Evolutionary conservation across 1,140 invertebrate species (phyloP), one percentile per base, ranked within the genome.

Genomic region (Drosophila pseudoananassae): DNA sequence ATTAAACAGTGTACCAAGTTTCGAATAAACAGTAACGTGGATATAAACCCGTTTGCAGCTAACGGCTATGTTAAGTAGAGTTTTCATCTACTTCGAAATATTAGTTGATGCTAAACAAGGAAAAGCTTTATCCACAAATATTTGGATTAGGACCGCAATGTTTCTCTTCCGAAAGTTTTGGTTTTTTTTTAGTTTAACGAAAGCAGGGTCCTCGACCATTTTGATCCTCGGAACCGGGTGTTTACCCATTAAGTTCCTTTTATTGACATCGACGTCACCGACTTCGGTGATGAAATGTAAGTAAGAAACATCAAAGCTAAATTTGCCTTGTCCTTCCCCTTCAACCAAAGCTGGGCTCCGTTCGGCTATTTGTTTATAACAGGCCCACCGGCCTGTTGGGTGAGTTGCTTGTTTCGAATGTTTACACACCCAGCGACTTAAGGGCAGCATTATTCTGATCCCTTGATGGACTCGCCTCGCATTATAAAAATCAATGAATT

Each of bases 401-500:
- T 27, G 27, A 52, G 53, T 27, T 69, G 60, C 29, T 51, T 76
- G 76, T 76, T 84, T 59, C 71, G 54, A 66, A 61, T 85, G 83
- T 87, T 88, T 87, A 54, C 74, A 70, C 69, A 81, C 45, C 66
- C 52, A 54, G 50, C 54, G 52, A 46, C n/a, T 20, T 27, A 10
- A 49, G 45, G 15, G 36, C 25, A 56, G 12, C 17, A 57, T 66
- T 71, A 76, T 50, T 33, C 46, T 69, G 57, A 69, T 81, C 76
- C 79, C 78, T 60, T 75, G 43, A 57, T 78, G 78, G 76, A 70
- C 54, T 64, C 69, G 66, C 51, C 65, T 68, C 68, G 70, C 83
- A 87, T 87, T 78, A 88, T 82, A 87, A 88, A 87, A 87, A 87
- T 87, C 83, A 87, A 87, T 87, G 83, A 88, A 87, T 88, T 87